A percentile compares a stretch with the other conserved stretches of the same genome.
These are phyloP conservation scores for Dysdera silvatica DNA, from an alignment of 1,140 invertebrate genomes.

Conservation along the genomic window DNA sequence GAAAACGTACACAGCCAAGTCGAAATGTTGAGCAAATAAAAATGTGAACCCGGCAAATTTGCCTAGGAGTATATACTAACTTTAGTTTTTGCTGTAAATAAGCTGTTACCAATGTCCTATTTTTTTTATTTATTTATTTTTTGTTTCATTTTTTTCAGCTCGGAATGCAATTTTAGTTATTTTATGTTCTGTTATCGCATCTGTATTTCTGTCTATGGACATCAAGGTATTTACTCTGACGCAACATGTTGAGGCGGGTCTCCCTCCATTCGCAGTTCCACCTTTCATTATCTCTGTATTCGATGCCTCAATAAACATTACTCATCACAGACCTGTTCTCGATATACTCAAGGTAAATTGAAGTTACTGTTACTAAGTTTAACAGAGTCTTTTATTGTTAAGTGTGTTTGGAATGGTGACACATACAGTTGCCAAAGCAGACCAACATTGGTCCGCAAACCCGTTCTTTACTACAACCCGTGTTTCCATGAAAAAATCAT, in stretches of 20 bases:
- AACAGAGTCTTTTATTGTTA: not conserved
- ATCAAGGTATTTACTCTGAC: constrained; percentile 52
- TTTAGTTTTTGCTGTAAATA: too few relatives aligned
- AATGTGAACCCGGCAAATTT: too few relatives aligned
- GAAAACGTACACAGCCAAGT: too few relatives aligned
- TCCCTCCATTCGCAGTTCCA: constrained; percentile 26
- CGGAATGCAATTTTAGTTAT: constrained; percentile 70
- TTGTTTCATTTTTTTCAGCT: constrained; percentile 48
- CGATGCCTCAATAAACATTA: constrained; percentile 13
- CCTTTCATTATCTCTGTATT: constrained; percentile 17
- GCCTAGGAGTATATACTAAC: too few relatives aligned
- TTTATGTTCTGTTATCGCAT: constrained; percentile 52
- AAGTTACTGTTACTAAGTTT: not conserved
- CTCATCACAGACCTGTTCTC: constrained; percentile 6
- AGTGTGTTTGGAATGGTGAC: not conserved
- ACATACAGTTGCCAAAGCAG: too few relatives aligned
- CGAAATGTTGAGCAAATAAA: too few relatives aligned
- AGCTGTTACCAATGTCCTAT: too few relatives aligned
- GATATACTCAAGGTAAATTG: constrained; percentile 18
- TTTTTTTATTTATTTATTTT: too few relatives aligned
- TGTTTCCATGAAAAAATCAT: too few relatives aligned
- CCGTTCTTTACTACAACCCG: too few relatives aligned
- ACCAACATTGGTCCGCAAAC: too few relatives aligned
- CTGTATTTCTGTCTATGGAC: constrained; percentile 47
- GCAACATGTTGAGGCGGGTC: constrained; percentile 16